Base-by-base conservation (phyloP, 2,888 invertebrate species). In the Drosophila ustulata region DNA sequence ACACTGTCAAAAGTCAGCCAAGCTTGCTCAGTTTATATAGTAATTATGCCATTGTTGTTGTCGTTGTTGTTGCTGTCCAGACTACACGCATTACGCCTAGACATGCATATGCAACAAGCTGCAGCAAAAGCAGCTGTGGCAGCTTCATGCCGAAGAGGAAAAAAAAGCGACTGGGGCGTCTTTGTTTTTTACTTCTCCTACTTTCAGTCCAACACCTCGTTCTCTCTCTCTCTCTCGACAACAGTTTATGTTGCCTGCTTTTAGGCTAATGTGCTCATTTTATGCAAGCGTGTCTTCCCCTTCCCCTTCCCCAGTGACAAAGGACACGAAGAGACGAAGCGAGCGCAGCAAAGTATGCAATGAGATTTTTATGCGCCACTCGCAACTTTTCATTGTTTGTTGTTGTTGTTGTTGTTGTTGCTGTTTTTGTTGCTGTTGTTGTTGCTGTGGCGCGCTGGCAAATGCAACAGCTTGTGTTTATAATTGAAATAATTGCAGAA, bases 401-500 rank as follows among this genome's bases (percentile, higher is more conserved):
- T 78, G 66, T 26, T 47, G 63, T 23, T 11, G 58, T 9, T 64
- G 50, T 51, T 63, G 46, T 51, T 66, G 49, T 18, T 66, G 63
- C 26, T 56, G 59, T 9, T 67, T 4, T 34, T 34, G 34, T 34
- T 34, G 30, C 30, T 9, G 4, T 55, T 53, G 53, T 11, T 34
- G 34, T n/a, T n/a, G n/a, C 51, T 41, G 53, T 70, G 69, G 80
- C 53, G 55, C 64, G 39, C 59, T 66, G 71, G 75, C 64, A 67
- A 75, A 71, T 80, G 85, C 83, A 84, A 78, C 83, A 85, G 85
- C 85, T 84, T 84, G 83, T 82, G 75, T 72, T 82, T 82, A 77
- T 85, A 84, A 85, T 82, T 85, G 82, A 85, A 84, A 84, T 84
- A 78, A 84, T 84, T 85, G 83, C 82, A 67, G 59, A 78, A 80